These are phyloP conservation scores for Nasonia oneida DNA, from an alignment of 2,888 invertebrate genomes.

Conservation along the genomic window DNA sequence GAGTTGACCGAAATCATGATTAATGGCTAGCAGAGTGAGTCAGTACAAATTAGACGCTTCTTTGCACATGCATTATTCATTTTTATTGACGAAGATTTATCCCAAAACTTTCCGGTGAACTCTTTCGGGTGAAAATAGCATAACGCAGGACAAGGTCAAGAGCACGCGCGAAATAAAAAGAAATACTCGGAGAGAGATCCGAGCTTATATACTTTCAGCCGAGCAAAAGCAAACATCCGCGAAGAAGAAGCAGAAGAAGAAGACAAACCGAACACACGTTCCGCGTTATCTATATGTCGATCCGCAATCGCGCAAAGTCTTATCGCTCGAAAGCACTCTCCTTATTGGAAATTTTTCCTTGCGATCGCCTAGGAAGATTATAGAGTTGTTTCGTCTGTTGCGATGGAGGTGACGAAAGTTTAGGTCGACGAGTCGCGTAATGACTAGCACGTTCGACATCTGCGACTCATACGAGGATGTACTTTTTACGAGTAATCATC, in stretches of 20 bases:
- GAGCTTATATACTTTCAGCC: neutral
- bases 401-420: neutral
- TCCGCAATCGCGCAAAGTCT: neutral
- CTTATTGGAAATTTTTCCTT: conserved; percentile 25
- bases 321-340: neutral
- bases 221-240: neutral
- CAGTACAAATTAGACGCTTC: neutral
- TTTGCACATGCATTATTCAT: neutral
- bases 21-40: neutral
- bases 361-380: conserved; percentile 10
- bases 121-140: neutral
- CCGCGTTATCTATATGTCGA: neutral
- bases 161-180: neutral
- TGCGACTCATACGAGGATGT: too few species aligned
- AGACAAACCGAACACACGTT: neutral
- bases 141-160: conserved; percentile 5
- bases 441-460: neutral
- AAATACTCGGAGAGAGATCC: neutral
- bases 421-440: neutral
- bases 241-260: neutral
- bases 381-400: conserved; percentile 6
- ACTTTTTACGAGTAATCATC: too few species aligned
- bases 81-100: neutral
- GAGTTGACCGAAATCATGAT: neutral
- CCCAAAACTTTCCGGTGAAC: neutral